phyloP scores from a whole-genome alignment of 1,140 invertebrate species.

The Portunus trituberculatus region DNA sequence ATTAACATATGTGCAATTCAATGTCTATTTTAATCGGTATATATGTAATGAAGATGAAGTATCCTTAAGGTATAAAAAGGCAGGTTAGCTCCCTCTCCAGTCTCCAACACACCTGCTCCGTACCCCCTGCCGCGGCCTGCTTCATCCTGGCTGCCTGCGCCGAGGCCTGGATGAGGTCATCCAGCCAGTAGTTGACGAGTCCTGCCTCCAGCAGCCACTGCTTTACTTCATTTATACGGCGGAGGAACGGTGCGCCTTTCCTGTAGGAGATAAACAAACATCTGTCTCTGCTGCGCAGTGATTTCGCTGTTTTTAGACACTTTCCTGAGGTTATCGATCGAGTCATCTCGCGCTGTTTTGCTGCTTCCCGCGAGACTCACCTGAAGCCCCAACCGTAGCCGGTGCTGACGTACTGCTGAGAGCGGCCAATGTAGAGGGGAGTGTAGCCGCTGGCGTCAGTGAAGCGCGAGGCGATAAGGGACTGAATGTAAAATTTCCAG shows the following conservation, averaged over 20 bases:
- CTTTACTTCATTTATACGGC: not conserved
- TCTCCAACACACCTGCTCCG: not conserved
- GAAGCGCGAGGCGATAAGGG: slow-evolving; percentile 14
- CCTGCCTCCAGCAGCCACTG: slow-evolving; percentile 50
- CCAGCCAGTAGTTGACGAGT: slow-evolving; percentile 39
- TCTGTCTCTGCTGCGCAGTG: not conserved
- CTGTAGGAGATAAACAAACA: not conserved
- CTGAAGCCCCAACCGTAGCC: slow-evolving; percentile 50
- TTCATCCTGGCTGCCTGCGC: not conserved
- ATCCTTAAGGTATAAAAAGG: not conserved
- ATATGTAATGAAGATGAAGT: not conserved
- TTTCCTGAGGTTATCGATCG: not conserved
- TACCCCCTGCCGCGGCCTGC: not conserved
- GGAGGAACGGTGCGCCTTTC: slow-evolving; percentile 53
- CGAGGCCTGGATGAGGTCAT: slow-evolving; percentile 33
- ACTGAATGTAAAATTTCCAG: slow-evolving; percentile 9
- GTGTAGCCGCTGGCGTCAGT: slow-evolving; percentile 27
- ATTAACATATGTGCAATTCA: not conserved
- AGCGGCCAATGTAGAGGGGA: slow-evolving; percentile 5
- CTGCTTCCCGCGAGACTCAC: not conserved
- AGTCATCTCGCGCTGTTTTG: not conserved
- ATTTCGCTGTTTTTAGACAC: not conserved
- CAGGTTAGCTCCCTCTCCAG: not conserved
- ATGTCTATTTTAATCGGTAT: not conserved
- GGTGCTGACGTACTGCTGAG: not conserved